Evolutionary conservation across 2,797 vertebrate species (phyloP).

Genomic region (Enteromius mattozi): DNA sequence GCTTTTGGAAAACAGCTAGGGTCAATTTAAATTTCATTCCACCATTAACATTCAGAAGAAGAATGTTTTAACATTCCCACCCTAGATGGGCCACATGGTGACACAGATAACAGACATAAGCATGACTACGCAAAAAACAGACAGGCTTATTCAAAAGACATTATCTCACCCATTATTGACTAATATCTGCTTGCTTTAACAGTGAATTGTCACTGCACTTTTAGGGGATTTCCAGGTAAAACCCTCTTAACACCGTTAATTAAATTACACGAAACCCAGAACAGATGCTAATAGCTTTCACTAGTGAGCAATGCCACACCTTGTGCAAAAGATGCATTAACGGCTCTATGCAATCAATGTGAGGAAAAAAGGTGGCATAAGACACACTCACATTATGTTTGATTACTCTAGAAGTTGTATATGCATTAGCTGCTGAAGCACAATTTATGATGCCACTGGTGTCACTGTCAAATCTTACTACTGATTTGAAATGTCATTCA

Average conservation of each 20-base stretch:
- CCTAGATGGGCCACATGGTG: background rate
- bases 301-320: background rate
- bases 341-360: background rate
- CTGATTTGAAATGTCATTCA: background rate
- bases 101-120: constrained; percentile 7
- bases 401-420: background rate
- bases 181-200: background rate
- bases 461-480: background rate
- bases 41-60: background rate
- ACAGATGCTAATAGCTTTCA: background rate
- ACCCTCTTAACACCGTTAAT: background rate
- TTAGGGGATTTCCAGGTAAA: background rate
- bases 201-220: background rate
- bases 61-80: background rate
- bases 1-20: background rate
- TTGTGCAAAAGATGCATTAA: background rate
- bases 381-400: background rate
- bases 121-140: background rate
- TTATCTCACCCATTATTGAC: background rate
- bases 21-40: background rate
- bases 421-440: background rate
- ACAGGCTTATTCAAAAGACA: background rate
- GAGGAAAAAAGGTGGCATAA: background rate
- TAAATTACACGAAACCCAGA: background rate
- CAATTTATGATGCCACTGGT: background rate